Base-by-base conservation (phyloP, 1,140 invertebrate species). In the Lethocerus indicus region DNA sequence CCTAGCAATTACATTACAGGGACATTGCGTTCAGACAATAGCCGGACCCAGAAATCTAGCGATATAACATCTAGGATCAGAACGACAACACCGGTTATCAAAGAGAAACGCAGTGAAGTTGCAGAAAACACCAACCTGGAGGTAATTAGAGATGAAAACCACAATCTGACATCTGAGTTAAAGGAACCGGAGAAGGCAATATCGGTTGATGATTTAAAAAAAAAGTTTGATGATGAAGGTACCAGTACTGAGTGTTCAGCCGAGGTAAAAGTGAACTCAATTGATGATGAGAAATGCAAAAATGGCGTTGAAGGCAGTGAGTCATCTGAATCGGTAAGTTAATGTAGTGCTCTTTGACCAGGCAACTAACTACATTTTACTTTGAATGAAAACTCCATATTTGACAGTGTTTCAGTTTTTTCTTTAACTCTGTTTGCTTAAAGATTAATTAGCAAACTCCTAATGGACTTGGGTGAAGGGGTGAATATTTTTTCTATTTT, bases 121-220 rank as follows among this genome's bases (percentile, higher is more conserved):
- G 42, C 49, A 20, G 49, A 50, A 28, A 21, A 18, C 26, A 41
- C 25, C 49, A 50, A 43, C 28, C 49, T 50, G 49, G 49, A 50
- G 49, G 49, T 50, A 50, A 50, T 50, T 42, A 29, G 39, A 26
- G 48, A 21, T 40, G 49, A 50, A 5, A 50, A 43, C 42, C 28
- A 24, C 16, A 25, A 36, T 43, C 23, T 29, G 27, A 32, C 26
- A 43, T 21, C 28, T 1, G 7, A 14, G n/a, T 18, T 23, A 44
- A 16, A 23, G 23, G 12, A 6, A 7, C 23, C 42, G 23, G 24
- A 5, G 42, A 24, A 14, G 12, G 23, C 18, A 26, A 35, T 12
- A 35, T 21, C 42, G 23, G 20, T 7, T 7, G 42, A n/a, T n/a
- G n/a, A n/a, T n/a, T n/a, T n/a, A n/a, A n/a, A n/a, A n/a, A n/a